Evolutionary conservation across 2,113 vertebrate genomes (phyloP).

Genomic region (Etheostoma cragini): DNA sequence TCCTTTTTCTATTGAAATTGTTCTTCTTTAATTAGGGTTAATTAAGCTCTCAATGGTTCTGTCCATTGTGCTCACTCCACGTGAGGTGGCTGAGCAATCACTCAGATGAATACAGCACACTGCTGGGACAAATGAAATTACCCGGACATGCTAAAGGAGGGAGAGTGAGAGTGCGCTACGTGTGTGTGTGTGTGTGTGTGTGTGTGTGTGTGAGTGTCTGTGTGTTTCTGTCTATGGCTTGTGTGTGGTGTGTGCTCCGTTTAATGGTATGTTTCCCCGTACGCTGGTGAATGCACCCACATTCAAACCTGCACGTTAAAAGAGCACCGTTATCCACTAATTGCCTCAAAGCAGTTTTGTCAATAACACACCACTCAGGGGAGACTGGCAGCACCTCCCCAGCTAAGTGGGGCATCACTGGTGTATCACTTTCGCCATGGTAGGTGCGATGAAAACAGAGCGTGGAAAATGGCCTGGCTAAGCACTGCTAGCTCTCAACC

Average conservation of each 20-base stretch:
- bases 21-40: slow-evolving; percentile 72
- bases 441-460: slow-evolving; percentile 15
- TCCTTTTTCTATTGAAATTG: slow-evolving; percentile 47
- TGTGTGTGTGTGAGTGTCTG: not conserved
- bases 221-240: slow-evolving; percentile 7
- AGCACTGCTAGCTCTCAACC: not conserved
- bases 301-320: slow-evolving; percentile 20
- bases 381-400: slow-evolving; percentile 39
- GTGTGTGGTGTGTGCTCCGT: slow-evolving; percentile 11
- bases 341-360: slow-evolving; percentile 54
- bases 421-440: slow-evolving; percentile 3
- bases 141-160: not conserved
- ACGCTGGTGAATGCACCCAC: not conserved
- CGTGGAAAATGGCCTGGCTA: not conserved
- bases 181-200: not conserved
- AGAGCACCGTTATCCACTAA: slow-evolving; percentile 37
- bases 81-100: slow-evolving; percentile 47
- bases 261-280: slow-evolving; percentile 21
- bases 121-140: slow-evolving; percentile 48
- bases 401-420: slow-evolving; percentile 46
- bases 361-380: slow-evolving; percentile 40
- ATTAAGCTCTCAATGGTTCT: slow-evolving; percentile 66
- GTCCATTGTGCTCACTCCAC: slow-evolving; percentile 59
- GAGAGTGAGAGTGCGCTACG: not conserved
- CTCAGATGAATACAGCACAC: slow-evolving; percentile 41